Evolutionary conservation across 2,113 vertebrate genomes (phyloP), one percentile per base, ranked within the genome.

Genomic region (Beaufortia kweichowensis): DNA sequence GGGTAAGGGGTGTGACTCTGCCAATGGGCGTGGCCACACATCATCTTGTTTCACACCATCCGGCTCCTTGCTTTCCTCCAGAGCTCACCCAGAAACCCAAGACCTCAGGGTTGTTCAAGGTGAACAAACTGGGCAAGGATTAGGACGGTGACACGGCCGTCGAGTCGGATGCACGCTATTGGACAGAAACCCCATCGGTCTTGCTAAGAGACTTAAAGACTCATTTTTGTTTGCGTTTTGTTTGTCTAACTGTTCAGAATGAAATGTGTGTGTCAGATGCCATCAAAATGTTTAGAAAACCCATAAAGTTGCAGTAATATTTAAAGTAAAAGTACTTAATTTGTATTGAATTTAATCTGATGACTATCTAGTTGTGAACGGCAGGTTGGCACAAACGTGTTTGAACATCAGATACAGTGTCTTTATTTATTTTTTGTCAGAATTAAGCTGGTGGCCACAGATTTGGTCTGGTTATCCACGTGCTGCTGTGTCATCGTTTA

Each of bases 271-370:
- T 41, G 50, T 53, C 29, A 65, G 7, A 35, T 59, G 64, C 48
- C 65, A 76, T 74, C 61, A 61, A 23, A 33, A 62, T 53, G 29
- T 21, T 14, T 41, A 21, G 48, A 3, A 66, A 43, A 26, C 50
- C 56, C 46, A 29, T 67, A 23, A 77, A 53, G 31, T 39, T 67
- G 69, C 21, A 63, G 19, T 74, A 59, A 53, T 69, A 24, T 57
- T 71, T 65, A n/a, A 53, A 75, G 78, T 78, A 78, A 69, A 78
- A 6, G 17, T 29, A 41, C 62, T 33, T 57, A 19, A 59, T 41
- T 59, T 66, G n/a, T 66, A 57, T 21, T 48, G 9, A 11, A 66
- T 74, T n/a, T 33, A 39, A 75, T 53, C 19, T n/a, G 35, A 39
- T 39, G 35, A 39, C 35, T 39, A 10, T 10, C 35, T 5, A 15